Base-by-base conservation (phyloP, 2,113 vertebrate species). In the Canis aureus region DNA sequence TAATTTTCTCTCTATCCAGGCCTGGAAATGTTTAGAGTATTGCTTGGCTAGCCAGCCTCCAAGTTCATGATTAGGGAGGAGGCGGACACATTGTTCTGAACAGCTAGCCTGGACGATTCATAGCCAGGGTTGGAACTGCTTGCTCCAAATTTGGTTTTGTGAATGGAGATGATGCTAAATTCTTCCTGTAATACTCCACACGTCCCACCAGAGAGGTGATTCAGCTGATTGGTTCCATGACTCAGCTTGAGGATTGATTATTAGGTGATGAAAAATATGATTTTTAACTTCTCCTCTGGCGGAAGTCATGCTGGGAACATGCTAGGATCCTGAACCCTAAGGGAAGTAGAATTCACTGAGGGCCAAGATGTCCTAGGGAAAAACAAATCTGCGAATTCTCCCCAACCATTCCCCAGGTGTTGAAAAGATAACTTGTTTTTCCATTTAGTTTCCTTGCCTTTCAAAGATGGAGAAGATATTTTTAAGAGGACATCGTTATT, bases 161-260 rank as follows among this genome's bases (percentile, higher is more conserved):
- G 95, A 91, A 86, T 93, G 89, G 82, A 86, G 55, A 35, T 27
- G 29, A 62, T 81, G 23, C 78, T 64, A 4, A n/a, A 29, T 85
- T 51, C 64, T 73, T 94, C 6, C 53, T 11, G 38, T 6, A 13
- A n/a, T 19, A 0, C 71, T 66, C 62, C 11, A 10, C 11, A 32
- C 53, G 73, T 94, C 49, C 43, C 86, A 80, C 90, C 83, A 64
- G 62, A 66, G 92, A 73, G 81, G 38, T 76, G 94, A 96, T 43
- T 96, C 85, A 93, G 81, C 60, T 78, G 67, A 11, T 76, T 88
- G 74, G 29, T n/a, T 43, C 12, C 29, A 1, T 94, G 81, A 88
- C 66, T 84, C 66, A 82, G 49, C 85, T 20, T 27, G n/a, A 73
- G 22, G 43, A 67, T 94, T 80, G 7, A 29, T 35, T 91, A 92